Conservation (phyloP, 2,797 vertebrate genomes). For the Oryzias dopingdopingensis region DNA sequence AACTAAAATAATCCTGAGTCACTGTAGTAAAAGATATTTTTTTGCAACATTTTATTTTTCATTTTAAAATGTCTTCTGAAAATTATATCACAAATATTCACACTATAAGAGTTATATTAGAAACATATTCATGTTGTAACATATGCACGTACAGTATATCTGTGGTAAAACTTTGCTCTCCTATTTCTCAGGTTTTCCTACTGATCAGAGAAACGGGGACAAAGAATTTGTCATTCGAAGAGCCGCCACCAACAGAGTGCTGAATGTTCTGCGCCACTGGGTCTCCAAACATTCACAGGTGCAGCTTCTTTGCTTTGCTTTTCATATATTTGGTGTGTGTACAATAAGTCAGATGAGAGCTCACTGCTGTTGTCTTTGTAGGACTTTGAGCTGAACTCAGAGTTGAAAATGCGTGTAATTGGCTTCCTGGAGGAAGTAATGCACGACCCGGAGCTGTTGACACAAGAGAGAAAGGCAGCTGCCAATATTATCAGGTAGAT, state of each 20-base stretch:
- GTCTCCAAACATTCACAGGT: conserved; percentile 97
- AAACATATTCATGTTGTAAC: no score
- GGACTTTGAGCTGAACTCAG: conserved; percentile 91
- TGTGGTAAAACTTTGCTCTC: no score
- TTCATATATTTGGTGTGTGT: no score
- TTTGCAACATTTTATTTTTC: no score
- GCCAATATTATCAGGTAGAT: conserved; percentile 92
- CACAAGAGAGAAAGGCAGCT: conserved; percentile 94
- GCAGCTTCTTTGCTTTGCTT: conserved; percentile 7
- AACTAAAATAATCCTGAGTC: no score
- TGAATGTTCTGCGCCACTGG: conserved; percentile 97
- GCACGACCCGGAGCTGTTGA: conserved; percentile 92
- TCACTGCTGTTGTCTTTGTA: conserved; percentile 46
- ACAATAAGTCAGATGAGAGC: no score
- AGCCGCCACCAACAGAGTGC: conserved; percentile 93
- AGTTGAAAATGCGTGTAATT: conserved; percentile 89
- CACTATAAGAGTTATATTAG: no score
- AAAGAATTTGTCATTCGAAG: conserved; percentile 96
- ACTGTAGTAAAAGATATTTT: no score
- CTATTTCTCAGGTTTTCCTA: conserved; percentile 81
- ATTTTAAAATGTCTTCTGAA: no score
- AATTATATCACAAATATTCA: no score
- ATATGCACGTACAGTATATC: no score
- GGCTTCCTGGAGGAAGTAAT: conserved; percentile 96
- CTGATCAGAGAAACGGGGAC: conserved; percentile 93